phyloP scores from a whole-genome alignment of 2,113 vertebrate species.

The Oriolus oriolus region DNA sequence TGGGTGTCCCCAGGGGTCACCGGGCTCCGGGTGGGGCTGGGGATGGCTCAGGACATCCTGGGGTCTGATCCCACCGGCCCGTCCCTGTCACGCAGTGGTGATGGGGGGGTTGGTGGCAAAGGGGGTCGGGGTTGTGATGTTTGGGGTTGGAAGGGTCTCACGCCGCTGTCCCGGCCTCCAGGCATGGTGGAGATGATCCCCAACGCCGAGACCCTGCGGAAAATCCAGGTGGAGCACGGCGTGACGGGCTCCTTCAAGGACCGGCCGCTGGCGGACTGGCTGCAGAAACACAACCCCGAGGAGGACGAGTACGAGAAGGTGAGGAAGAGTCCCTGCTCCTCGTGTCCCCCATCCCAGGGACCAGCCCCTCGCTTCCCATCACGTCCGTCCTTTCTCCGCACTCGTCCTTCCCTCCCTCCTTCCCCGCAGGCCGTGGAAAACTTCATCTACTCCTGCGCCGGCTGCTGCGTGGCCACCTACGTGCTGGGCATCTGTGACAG shows the following conservation, averaged over 20 bases:
- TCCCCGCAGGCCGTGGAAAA: conserved; percentile 90
- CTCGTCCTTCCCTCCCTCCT: neutral
- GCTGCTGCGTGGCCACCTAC: conserved; percentile 97
- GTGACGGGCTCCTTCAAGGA: conserved; percentile 98
- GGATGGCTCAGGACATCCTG: fast-evolving
- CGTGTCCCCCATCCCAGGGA: fast-evolving
- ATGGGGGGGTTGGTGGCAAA: neutral
- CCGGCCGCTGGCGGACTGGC: conserved; percentile 90
- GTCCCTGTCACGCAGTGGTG: neutral
- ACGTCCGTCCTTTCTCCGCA: fast-evolving
- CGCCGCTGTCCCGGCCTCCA: neutral
- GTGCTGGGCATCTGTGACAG: conserved; percentile 96
- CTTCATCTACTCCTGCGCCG: conserved; percentile 96
- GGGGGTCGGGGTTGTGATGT: neutral
- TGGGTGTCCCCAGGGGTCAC: fast-evolving
- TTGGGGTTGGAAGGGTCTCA: neutral
- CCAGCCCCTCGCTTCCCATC: fast-evolving
- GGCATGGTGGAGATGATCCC: conserved; percentile 99
- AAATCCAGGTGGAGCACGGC: conserved; percentile 96
- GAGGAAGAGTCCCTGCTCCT: neutral
- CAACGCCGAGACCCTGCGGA: conserved; percentile 91
- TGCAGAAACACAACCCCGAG: conserved; percentile 92
- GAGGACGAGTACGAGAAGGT: conserved; percentile 97
- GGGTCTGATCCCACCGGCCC: neutral
- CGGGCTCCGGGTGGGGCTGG: fast-evolving